These are phyloP conservation scores for Catamblyrhynchus diadema DNA, from an alignment of 2,797 vertebrate species.

Conservation along the genomic window DNA sequence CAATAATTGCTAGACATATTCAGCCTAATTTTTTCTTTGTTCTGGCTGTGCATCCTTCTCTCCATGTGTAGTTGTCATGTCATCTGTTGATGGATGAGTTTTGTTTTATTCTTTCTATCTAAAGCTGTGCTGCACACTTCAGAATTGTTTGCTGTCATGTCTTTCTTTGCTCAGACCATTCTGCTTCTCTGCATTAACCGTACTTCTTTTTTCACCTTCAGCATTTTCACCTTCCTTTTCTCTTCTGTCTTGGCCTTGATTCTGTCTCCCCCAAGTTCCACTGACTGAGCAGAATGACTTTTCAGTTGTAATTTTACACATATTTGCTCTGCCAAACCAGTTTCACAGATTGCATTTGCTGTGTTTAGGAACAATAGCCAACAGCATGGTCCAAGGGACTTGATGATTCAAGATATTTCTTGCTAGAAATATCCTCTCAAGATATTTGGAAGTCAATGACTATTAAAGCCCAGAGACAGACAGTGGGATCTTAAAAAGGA, in stretches of 20 bases:
- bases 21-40: background rate
- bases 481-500: background rate
- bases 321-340: background rate
- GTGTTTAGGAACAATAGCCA: background rate
- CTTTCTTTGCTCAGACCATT: background rate
- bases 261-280: background rate
- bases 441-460: background rate
- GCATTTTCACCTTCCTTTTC: background rate
- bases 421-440: background rate
- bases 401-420: background rate
- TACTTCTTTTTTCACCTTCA: background rate
- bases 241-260: background rate
- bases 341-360: background rate
- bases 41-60: background rate
- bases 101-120: background rate
- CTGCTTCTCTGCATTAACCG: background rate
- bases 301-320: background rate
- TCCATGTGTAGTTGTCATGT: background rate
- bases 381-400: background rate
- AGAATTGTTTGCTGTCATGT: background rate
- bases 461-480: background rate
- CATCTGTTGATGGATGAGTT: background rate
- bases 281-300: background rate
- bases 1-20: background rate
- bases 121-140: background rate